These are phyloP conservation scores for Stictocephala bisonia DNA, from an alignment of 2,888 invertebrate species.

Conservation along the genomic window DNA sequence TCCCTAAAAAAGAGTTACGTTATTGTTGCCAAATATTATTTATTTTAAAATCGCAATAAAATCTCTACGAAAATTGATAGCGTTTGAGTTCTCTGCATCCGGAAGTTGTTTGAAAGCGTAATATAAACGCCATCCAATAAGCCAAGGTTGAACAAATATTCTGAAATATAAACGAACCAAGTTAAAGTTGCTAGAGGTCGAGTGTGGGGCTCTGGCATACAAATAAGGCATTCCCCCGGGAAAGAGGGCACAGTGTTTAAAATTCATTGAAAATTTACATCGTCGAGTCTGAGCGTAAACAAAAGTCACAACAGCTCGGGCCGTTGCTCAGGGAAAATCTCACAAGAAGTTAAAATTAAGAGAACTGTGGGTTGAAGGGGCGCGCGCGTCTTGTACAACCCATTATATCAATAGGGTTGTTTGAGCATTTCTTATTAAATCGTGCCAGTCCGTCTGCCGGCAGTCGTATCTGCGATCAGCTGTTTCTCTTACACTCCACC, in stretches of 20 bases:
- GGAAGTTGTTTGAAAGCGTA: no score
- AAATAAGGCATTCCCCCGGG: constrained; percentile 16
- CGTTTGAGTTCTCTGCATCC: no score
- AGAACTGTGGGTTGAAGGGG: constrained; percentile 2
- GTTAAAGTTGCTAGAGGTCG: no score
- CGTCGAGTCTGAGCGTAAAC: constrained; percentile 21
- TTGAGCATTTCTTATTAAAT: constrained; percentile 30
- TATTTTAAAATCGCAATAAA: no score
- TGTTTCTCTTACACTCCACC: no score
- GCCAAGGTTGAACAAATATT: no score
- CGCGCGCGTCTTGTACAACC: not conserved
- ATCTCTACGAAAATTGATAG: no score
- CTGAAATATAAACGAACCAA: constrained; percentile 6
- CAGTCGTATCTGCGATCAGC: not conserved
- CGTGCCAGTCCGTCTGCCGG: constrained; percentile 14
- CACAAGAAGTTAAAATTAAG: constrained; percentile 25
- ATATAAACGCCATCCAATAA: no score
- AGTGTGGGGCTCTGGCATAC: not conserved
- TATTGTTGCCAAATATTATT: no score
- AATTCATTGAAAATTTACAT: constrained; percentile 40
- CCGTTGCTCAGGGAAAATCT: constrained; percentile 19
- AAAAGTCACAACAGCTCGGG: constrained; percentile 36
- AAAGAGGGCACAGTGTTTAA: constrained; percentile 27
- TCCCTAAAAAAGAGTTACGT: no score
- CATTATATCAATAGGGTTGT: constrained; percentile 16